These are phyloP conservation scores for Rhinolophus ferrumequinum DNA, from an alignment of 2,113 vertebrate genomes.

Conservation along the genomic window DNA sequence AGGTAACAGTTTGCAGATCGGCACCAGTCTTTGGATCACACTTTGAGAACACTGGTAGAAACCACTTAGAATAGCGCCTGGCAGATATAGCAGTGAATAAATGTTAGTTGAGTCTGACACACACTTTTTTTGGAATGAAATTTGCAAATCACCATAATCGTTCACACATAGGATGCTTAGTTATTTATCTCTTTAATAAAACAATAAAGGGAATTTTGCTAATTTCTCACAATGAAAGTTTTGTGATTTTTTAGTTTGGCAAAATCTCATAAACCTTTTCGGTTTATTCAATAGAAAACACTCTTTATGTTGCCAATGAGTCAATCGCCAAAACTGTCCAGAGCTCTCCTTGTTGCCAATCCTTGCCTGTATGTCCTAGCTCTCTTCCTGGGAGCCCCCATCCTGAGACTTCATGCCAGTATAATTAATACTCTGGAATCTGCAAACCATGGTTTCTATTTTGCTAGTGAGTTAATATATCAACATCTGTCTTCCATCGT, in stretches of 20 bases:
- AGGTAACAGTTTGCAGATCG: background rate
- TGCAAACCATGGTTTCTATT: background rate
- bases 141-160: background rate
- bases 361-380: background rate
- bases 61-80: background rate
- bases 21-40: background rate
- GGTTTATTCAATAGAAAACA: slow-evolving; percentile 45
- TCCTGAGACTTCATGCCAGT: background rate
- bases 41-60: background rate
- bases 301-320: slow-evolving; percentile 43
- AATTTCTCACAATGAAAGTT: slow-evolving; percentile 23
- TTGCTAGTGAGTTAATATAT: background rate
- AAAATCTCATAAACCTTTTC: background rate
- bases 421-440: slow-evolving; percentile 34
- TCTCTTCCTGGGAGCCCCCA: background rate
- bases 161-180: background rate
- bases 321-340: slow-evolving; percentile 20
- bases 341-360: background rate
- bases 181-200: slow-evolving; percentile 21
- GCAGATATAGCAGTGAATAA: background rate
- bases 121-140: slow-evolving; percentile 42
- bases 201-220: background rate
- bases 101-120: slow-evolving; percentile 12
- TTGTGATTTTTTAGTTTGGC: slow-evolving; percentile 36
- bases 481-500: slow-evolving; percentile 17